Conservation (phyloP, 2,888 invertebrate genomes). For the Agrotis segetum region DNA sequence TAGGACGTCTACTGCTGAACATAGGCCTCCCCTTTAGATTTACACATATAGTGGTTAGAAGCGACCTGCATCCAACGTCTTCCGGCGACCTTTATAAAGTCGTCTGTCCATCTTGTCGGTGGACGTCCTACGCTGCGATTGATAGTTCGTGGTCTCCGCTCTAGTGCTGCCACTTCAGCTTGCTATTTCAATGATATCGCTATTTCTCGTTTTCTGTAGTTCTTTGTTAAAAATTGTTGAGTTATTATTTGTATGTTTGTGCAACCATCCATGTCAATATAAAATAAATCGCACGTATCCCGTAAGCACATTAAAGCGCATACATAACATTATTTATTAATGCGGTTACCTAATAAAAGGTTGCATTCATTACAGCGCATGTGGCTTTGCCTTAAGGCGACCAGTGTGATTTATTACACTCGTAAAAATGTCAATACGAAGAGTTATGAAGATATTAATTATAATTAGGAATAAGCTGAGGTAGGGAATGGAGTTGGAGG, state of each 20-base stretch:
- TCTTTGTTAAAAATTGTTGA: no score
- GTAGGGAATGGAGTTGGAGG: not conserved
- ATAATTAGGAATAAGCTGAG: conserved; percentile 27
- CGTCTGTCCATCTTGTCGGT: no score
- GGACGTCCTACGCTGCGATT: no score
- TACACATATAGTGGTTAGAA: no score
- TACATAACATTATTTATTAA: conserved; percentile 49
- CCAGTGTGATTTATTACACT: conserved; percentile 40
- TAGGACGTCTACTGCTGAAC: no score
- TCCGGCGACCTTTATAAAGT: no score
- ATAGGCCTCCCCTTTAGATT: no score
- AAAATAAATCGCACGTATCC: conserved; percentile 18
- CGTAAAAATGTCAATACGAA: conserved; percentile 53
- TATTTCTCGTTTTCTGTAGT: no score
- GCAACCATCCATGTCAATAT: conserved; percentile 12
- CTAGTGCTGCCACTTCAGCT: no score
- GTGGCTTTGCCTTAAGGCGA: conserved; percentile 31
- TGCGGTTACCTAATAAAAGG: conserved; percentile 45
- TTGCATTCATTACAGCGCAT: conserved; percentile 40
- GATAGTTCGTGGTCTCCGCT: no score
- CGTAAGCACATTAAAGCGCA: conserved; percentile 37
- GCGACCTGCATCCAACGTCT: no score
- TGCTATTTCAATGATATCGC: no score
- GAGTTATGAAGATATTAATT: conserved; percentile 42
- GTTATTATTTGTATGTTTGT: conserved; percentile 5